Evolutionary conservation across 2,797 vertebrate genomes (phyloP).

Genomic region (Lagodon rhomboides): DNA sequence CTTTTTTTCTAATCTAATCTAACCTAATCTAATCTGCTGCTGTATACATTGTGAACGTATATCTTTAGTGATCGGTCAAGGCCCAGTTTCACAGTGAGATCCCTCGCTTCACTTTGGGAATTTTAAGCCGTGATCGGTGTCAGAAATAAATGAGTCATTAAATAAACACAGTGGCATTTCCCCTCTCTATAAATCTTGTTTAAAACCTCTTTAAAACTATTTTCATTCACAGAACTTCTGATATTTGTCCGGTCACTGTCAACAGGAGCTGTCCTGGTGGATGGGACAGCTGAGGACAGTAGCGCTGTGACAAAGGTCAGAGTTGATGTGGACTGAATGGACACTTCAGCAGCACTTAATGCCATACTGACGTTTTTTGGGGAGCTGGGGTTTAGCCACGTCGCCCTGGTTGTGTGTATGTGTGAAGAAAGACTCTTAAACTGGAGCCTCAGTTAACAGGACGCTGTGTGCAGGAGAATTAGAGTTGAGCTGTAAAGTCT

Average conservation of each 20-base stretch:
- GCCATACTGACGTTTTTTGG: neutral
- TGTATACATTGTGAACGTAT: neutral
- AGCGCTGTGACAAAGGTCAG: neutral
- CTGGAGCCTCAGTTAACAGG: neutral
- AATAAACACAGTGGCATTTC: neutral
- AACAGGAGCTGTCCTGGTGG: constrained; percentile 1
- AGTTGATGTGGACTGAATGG: neutral
- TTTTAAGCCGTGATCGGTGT: no score
- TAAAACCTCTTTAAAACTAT: neutral
- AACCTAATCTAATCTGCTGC: neutral
- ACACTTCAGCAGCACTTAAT: neutral
- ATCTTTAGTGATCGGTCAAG: no score
- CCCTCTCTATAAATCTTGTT: neutral
- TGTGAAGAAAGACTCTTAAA: neutral
- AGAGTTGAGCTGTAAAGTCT: constrained; percentile 17
- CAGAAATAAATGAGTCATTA: no score
- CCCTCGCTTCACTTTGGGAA: no score
- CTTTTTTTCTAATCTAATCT: neutral
- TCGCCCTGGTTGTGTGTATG: neutral
- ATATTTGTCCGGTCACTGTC: neutral
- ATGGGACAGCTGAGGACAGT: constrained; percentile 8
- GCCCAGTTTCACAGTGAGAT: no score
- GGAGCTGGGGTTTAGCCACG: no score
- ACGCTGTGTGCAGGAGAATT: neutral
- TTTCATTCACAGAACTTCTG: neutral